Evolutionary conservation across 2,797 vertebrate species (phyloP), one percentile per base, ranked within the genome.

Genomic region (Orestias chungarensis): DNA sequence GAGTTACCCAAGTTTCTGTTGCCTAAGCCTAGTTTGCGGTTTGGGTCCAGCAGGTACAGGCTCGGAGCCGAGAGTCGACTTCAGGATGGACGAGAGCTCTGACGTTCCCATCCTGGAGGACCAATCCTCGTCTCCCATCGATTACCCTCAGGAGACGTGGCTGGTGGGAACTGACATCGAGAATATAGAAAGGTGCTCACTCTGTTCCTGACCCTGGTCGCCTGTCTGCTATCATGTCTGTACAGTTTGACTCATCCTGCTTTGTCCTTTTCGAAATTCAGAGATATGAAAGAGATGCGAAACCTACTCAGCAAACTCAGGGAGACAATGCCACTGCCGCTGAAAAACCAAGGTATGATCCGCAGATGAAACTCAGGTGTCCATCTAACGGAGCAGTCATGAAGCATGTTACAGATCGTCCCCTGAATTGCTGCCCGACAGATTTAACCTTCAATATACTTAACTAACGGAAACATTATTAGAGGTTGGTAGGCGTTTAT

Each of bases 271-370:
- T 42, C 66, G 44, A 57, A n/a, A n/a, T n/a, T n/a, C 89, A 99
- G 97, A 92, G 97, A 99, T 76, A 97, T 98, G 95, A 92, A 95
- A 91, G 97, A 99, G 94, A 99, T 99, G 97, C 94, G 97, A 93
- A 98, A 99, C 88, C 94, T 99, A 87, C 95, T 99, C 94, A 99
- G 97, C 93, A 99, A 99, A 99, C 97, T 99, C 96, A 98, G 97
- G 97, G 97, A 99, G 91, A 97, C 96, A 79, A 98, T 99, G 97
- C 97, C 97, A 93, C 94, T 98, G 91, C 97, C 97, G 81, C 83
- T 99, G 95, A 99, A 98, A 95, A 99, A 97, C 92, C 97, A 99
- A 97, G 97, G 97, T 97, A 64, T 15, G 76, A 57, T 1, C 1
- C n/a, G n/a, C 46, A 20, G 38, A 9, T 4, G 38, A n/a, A n/a